Conservation (phyloP, 2,888 invertebrate genomes). For the Tachina grossa region DNA sequence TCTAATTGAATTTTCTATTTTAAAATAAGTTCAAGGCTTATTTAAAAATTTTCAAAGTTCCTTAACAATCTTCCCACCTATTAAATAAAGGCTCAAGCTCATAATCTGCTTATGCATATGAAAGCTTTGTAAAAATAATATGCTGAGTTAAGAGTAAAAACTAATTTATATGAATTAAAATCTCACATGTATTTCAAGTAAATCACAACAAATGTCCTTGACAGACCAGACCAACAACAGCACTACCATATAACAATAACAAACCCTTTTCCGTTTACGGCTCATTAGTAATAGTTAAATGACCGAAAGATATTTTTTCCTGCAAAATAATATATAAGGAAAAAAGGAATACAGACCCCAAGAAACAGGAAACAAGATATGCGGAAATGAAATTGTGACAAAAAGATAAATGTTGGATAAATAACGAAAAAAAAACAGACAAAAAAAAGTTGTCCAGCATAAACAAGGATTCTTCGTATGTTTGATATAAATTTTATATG, state of each 20-base stretch:
- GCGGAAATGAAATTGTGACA: constrained; percentile 64
- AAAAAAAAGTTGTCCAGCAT: background rate
- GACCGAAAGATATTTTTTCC: constrained; percentile 48
- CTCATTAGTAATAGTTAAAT: constrained; percentile 67
- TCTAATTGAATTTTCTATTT: too few relatives aligned
- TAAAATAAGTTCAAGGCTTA: too few relatives aligned
- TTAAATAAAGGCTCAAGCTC: background rate
- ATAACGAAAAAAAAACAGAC: constrained; percentile 23
- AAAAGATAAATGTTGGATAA: constrained; percentile 70
- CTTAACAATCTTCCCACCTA: constrained; percentile 25
- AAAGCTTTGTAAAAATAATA: background rate
- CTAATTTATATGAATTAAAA: constrained; percentile 69
- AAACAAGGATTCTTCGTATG: constrained; percentile 4
- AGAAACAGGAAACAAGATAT: constrained; percentile 30
- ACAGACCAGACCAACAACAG: constrained; percentile 62
- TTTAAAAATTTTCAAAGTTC: background rate
- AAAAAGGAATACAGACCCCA: background rate
- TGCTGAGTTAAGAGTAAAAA: constrained; percentile 32
- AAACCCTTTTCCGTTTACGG: constrained; percentile 63
- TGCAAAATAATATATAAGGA: background rate
- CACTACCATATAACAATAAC: constrained; percentile 4
- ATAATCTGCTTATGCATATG: constrained; percentile 58
- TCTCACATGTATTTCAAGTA: constrained; percentile 70
- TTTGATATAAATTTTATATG: background rate
- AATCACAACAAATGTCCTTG: constrained; percentile 75